Evolutionary conservation across 1,140 invertebrate species (phyloP).

Genomic region (Akabosia matsudoensis): DNA sequence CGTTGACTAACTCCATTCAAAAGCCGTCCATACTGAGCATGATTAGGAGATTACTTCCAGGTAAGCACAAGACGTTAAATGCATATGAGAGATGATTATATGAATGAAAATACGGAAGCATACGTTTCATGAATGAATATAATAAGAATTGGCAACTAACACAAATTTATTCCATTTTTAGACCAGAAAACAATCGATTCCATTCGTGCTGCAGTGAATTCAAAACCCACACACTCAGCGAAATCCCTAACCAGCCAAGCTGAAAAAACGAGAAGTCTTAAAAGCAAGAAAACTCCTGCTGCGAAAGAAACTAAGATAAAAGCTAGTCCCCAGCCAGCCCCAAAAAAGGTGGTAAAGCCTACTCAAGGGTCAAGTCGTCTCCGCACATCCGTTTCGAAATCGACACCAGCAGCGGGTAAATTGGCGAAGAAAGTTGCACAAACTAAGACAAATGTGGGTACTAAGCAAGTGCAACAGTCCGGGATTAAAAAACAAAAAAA

Average conservation of each 20-base stretch:
- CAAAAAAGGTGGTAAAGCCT: not conserved
- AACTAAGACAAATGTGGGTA: not conserved
- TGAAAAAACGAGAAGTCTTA: not conserved
- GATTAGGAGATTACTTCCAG: not conserved
- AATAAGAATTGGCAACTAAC: not conserved
- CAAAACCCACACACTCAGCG: not conserved
- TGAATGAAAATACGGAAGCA: too few relatives aligned
- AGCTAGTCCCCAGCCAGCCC: not conserved
- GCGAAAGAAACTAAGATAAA: not conserved
- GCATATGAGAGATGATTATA: not conserved
- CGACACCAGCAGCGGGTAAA: not conserved
- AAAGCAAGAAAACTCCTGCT: not conserved
- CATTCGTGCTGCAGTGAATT: not conserved
- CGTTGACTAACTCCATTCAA: not conserved
- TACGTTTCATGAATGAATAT: too few relatives aligned
- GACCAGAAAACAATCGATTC: not conserved
- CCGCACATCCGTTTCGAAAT: not conserved
- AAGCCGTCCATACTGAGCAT: not conserved
- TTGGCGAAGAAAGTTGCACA: not conserved
- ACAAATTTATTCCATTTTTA: not conserved
- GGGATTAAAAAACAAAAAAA: not conserved
- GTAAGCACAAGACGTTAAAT: not conserved
- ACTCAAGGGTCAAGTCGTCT: not conserved
- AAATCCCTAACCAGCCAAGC: not conserved
- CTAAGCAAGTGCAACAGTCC: not conserved